Evolutionary conservation across 2,888 invertebrate species (phyloP).

Genomic region (Slavum lentiscoides): DNA sequence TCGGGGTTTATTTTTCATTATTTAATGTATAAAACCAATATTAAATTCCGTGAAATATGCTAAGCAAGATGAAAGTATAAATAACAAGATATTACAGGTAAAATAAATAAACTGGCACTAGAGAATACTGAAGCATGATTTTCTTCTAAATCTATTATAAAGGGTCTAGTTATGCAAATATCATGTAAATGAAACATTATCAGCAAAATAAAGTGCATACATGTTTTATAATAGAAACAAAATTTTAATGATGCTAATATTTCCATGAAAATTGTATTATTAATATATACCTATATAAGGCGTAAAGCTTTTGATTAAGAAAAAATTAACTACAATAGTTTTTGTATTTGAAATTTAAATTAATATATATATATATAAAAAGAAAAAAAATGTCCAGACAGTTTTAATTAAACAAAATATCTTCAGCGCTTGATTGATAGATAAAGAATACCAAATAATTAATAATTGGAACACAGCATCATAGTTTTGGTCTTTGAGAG

Average conservation of each 20-base stretch:
- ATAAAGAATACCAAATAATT: slow-evolving; percentile 44
- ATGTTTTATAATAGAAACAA: neutral
- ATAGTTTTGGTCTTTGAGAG: slow-evolving; percentile 41
- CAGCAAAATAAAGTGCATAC: neutral
- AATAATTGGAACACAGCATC: slow-evolving; percentile 46
- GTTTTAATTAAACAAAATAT: slow-evolving; percentile 26
- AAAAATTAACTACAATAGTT: slow-evolving; percentile 32
- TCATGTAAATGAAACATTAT: neutral
- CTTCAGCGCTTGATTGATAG: slow-evolving; percentile 14
- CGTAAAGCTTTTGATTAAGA: slow-evolving; percentile 5
- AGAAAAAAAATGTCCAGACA: slow-evolving; percentile 20
- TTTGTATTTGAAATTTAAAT: slow-evolving; percentile 46
- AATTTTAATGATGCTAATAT: neutral
- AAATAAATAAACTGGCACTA: neutral
- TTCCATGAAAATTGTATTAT: neutral
- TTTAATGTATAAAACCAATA: no score
- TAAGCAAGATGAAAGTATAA: no score
- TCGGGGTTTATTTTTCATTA: no score
- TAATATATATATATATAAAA: neutral
- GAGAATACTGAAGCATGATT: neutral
- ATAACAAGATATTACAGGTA: no score
- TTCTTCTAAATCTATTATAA: neutral
- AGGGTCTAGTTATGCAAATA: neutral
- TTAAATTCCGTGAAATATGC: no score
- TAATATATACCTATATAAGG: neutral